A percentile compares a stretch with the other conserved stretches of the same genome.
These are phyloP conservation scores for Punctoribates punctum DNA, from an alignment of 2,888 invertebrate species.

Conservation along the genomic window DNA sequence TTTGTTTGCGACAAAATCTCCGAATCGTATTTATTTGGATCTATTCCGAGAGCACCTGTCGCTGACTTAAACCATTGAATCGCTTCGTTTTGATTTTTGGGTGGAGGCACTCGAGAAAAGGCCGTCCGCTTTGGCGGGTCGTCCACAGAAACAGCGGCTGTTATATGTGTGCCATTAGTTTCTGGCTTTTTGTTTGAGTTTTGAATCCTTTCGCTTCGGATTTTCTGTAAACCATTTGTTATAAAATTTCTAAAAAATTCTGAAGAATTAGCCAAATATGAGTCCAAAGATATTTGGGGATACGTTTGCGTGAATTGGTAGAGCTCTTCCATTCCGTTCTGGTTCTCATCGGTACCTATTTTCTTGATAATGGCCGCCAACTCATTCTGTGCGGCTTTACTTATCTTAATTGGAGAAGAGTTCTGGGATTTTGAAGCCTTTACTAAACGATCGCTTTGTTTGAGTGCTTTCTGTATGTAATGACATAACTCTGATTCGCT, in stretches of 20 bases:
- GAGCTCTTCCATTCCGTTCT: conserved; percentile 70
- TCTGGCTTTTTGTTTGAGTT: conserved; percentile 5
- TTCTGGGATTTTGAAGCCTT: conserved; percentile 68
- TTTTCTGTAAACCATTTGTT: conserved; percentile 67
- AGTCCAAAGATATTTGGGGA: conserved; percentile 79
- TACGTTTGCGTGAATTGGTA: conserved; percentile 74
- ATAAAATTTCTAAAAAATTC: conserved; percentile 83
- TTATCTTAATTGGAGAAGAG: conserved; percentile 76
- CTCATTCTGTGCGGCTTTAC: conserved; percentile 58
- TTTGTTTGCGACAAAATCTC: not conserved
- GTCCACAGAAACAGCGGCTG: not conserved
- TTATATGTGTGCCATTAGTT: conserved; percentile 18
- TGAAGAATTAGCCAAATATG: conserved; percentile 75
- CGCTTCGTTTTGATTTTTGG: conserved; percentile 46
- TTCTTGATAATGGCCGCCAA: conserved; percentile 6
- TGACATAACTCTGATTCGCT: conserved; percentile 80
- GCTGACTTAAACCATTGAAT: conserved; percentile 46
- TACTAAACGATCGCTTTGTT: conserved; percentile 45
- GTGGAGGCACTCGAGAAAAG: conserved; percentile 44
- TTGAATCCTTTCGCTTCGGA: conserved; percentile 55
- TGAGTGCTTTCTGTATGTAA: conserved; percentile 70
- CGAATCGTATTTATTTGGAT: conserved; percentile 43
- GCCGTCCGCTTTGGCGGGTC: conserved; percentile 43
- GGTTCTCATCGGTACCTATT: conserved; percentile 42
- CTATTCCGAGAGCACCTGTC: conserved; percentile 45